Evolutionary conservation across 2,113 vertebrate genomes (phyloP).

Genomic region (Illadopsis cleaveri): DNA sequence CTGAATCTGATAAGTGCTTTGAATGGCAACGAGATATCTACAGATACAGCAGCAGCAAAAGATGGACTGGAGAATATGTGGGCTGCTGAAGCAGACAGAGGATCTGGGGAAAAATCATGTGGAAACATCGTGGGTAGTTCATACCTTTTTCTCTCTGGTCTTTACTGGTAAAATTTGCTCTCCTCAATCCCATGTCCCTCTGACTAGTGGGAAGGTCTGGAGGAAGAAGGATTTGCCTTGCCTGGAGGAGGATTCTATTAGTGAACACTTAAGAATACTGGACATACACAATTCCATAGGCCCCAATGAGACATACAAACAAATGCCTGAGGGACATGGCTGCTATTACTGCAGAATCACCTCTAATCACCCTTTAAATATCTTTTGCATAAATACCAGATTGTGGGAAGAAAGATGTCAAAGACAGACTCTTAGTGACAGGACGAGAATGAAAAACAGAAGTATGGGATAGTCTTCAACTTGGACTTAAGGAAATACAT

Average conservation of each 20-base stretch:
- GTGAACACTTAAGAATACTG: background rate
- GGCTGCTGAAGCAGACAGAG: background rate
- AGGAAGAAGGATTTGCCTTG: background rate
- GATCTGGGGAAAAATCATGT: background rate
- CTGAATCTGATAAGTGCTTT: background rate
- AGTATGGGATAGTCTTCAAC: background rate
- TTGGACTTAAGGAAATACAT: background rate
- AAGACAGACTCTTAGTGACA: background rate
- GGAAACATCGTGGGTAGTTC: background rate
- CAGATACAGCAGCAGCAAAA: background rate
- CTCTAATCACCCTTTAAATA: background rate
- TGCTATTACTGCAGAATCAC: background rate
- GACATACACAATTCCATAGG: background rate
- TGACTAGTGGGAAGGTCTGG: background rate
- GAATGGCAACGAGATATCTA: background rate
- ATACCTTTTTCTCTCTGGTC: background rate
- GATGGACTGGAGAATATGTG: background rate
- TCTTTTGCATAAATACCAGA: background rate
- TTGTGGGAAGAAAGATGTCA: background rate
- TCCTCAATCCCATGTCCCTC: background rate
- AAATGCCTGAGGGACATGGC: background rate
- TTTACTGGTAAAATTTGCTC: background rate
- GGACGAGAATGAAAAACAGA: accelerated
- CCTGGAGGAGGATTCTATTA: background rate
- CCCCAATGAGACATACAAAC: accelerated